These are phyloP conservation scores for Lytechinus variegatus DNA, from an alignment of 35 echinoderm and acorn worm species.

Conservation along the genomic window DNA sequence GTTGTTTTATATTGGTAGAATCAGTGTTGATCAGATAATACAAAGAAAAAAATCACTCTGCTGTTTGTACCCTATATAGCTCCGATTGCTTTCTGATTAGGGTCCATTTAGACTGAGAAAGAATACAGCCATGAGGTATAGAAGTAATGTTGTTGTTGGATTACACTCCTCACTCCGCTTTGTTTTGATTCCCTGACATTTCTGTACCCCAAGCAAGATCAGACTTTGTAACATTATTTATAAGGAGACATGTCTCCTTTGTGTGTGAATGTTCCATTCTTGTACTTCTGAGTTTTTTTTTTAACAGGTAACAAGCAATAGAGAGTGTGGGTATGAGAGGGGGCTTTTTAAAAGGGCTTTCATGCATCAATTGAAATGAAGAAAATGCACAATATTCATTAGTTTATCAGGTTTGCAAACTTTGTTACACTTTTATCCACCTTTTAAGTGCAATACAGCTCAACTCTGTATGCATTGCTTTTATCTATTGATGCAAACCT, in stretches of 20 bases:
- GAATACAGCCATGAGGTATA: background rate
- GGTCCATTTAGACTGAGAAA: background rate
- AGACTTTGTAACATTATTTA: background rate
- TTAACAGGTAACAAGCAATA: background rate
- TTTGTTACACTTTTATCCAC: background rate
- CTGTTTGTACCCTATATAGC: background rate
- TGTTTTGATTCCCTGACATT: conserved; percentile 1
- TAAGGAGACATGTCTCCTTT: background rate
- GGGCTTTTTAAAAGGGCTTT: background rate
- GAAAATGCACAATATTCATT: conserved; percentile 12
- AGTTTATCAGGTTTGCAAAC: background rate
- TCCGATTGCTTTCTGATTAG: conserved; percentile 6
- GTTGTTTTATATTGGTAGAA: background rate
- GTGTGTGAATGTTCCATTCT: background rate
- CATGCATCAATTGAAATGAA: background rate
- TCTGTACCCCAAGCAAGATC: background rate
- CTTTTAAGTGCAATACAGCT: background rate
- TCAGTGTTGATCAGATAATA: conserved; percentile 16
- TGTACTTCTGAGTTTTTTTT: background rate
- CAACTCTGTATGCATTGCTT: background rate
- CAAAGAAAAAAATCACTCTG: background rate
- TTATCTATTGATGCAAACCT: background rate
- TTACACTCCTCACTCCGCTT: background rate
- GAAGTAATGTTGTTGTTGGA: background rate
- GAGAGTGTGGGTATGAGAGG: too few relatives aligned